Base-by-base conservation (phyloP, 2,888 invertebrate species). In the Caenorhabditis sp. region DNA sequence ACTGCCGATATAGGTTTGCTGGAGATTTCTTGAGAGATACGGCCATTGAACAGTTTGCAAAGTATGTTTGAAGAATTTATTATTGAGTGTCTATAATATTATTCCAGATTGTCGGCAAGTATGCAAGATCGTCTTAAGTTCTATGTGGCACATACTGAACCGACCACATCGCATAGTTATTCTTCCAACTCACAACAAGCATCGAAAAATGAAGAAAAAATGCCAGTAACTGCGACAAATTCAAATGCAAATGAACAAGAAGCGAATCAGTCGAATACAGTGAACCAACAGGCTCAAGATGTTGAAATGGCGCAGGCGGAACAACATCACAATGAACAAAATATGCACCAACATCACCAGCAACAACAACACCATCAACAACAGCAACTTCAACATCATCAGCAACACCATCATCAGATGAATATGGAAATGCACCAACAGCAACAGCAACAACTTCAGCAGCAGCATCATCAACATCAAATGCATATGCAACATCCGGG, bases 1-100 rank as follows among this genome's bases (percentile, higher is more conserved):
- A 90, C 82, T 88, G 90, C 77, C 90, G 90, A 82, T 90, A 90
- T 85, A 89, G 89, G 88, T 90, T 89, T 83, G 89, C 89, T 7
- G 90, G 90, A 3, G 89, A 90, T 75, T 88, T 88, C 3, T 56
- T 79, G 21, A 56, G 67, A n/a, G 62, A 67, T 0, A 68, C 74
- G 3, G 76, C 78, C 4, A 66, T 61, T 31, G 53, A 61, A n/a
- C 54, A 71, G 10, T 68, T 76, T 21, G 63, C 76, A 17, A 76
- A 74, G 66, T 67, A 21, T 54, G 53, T 58, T 26, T 59, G n/a
- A n/a, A n/a, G n/a, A n/a, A n/a, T n/a, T n/a, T n/a, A n/a, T n/a
- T n/a, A n/a, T n/a, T n/a, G n/a, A n/a, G n/a, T 20, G 21, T 7
- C 14, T 3, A 54, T 21, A 54, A 7, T 54, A 20, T 25, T 20